Evolutionary conservation across 2,888 invertebrate species (phyloP).

Genomic region (Anthoptus insignis): DNA sequence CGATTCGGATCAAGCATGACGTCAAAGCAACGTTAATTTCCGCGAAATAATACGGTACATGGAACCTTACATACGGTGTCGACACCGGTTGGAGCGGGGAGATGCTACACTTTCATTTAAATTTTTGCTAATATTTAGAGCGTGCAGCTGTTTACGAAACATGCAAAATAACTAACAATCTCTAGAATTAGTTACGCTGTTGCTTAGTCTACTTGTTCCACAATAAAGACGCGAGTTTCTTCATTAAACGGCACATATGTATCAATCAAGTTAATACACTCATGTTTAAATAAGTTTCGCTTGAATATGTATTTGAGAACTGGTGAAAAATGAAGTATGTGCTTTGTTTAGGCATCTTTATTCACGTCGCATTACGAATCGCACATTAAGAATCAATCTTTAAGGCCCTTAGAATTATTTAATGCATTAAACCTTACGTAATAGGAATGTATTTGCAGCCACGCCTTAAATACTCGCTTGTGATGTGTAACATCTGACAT

Average conservation of each 20-base stretch:
- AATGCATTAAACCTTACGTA: background rate
- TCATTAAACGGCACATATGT: conserved; percentile 75
- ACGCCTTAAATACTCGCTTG: too few relatives aligned
- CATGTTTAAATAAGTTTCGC: conserved; percentile 21
- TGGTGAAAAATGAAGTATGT: background rate
- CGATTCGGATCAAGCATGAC: conserved; percentile 71
- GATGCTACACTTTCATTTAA: conserved; percentile 82
- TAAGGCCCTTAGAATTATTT: background rate
- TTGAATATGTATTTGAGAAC: background rate
- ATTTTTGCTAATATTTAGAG: conserved; percentile 75
- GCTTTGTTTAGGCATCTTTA: background rate
- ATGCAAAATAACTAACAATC: conserved; percentile 86
- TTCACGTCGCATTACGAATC: too few relatives aligned
- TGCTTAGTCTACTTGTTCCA: conserved; percentile 78
- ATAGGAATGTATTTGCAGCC: too few relatives aligned
- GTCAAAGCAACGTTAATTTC: conserved; percentile 74
- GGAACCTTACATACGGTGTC: conserved; percentile 45
- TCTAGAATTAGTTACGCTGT: conserved; percentile 84
- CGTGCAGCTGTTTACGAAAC: conserved; percentile 86
- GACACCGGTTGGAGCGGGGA: conserved; percentile 53
- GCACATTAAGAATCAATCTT: too few relatives aligned
- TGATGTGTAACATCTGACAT: too few relatives aligned
- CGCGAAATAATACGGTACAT: conserved; percentile 56
- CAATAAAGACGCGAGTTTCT: conserved; percentile 77
- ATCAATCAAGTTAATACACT: conserved; percentile 61